Base-by-base conservation (phyloP, 2,888 invertebrate genomes). In the Adelphocoris suturalis region DNA sequence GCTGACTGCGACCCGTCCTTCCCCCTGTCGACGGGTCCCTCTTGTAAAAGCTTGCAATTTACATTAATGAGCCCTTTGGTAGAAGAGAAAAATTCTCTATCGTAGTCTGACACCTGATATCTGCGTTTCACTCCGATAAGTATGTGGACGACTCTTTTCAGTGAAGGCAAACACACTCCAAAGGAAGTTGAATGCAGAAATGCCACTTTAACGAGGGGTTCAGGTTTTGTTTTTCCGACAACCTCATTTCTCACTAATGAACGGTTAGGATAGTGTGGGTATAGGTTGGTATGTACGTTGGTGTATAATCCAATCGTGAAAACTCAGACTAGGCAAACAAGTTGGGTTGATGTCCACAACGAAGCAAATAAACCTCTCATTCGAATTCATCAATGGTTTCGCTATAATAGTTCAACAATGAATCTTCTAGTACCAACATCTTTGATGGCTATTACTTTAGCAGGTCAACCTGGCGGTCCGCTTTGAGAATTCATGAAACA, bases 21-120 rank as follows among this genome's bases (percentile, higher is more conserved):
- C 82, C 78, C 46, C 19, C 52, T 82, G 82, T 82, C 82, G 27
- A 52, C 82, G 82, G 52, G 4, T 11, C 52, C 5, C 27, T 52
- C 52, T 52, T 52, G 27, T 82, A 82, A 82, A 82, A 82, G 52
- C 82, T 82, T 52, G 82, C 82, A 47, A 82, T 82, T 82, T 52
- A 82, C 82, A 82, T 82, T 82, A 82, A 82, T 82, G 82, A 82
- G 48, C 82, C 78, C 46, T 37, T 47, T 7, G 46, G 13, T 0
- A 14, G 14, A 46, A 13, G 37, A 46, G 19, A 37, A 78, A 78
- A 47, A 78, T 47, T n/a, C 14, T 0, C 78, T 11, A 16, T 47
- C 47, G 78, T 19, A 37, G 78, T 46, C 13, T 47, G 78, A 78
- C 78, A 47, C 78, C 37, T 78, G 47, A 78, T 78, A 78, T 78